Base-by-base conservation (phyloP, 2,888 invertebrate genomes). In the Morpho helenor region DNA sequence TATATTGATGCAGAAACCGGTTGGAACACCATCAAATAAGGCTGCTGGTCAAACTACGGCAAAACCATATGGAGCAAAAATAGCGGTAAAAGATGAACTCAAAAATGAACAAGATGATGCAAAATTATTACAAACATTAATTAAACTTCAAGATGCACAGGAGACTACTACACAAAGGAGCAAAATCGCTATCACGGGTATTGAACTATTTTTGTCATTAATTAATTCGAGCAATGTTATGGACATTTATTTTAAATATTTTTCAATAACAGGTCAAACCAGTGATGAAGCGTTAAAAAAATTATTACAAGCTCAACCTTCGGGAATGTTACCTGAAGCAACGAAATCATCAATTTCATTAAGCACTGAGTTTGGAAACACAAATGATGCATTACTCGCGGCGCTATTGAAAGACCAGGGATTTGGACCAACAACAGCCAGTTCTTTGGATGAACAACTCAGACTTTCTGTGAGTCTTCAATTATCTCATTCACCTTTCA, bases 361-460 rank as follows among this genome's bases (percentile, higher is more conserved):
- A 60, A 91, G 91, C 71, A 91, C 91, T 7, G 91, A 91, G 69
- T 93, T 90, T 59, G 94, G 93, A 9, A 92, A 93, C 69, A 92
- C 92, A 60, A 93, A 94, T 69, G 95, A 95, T 62, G 95, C 95
- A 1, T 82, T 95, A 62, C 85, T 95, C 39, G 94, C 95, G 0
- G 93, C 94, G 3, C 80, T 95, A 56, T 82, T 95, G 52, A 94
- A 94, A 80, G 93, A 94, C 69, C 93, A 94, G 73, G 95, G 95
- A 46, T 94, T 95, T 68, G 94, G 93, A 59, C 95, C 95, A 4
- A 91, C 93, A n/a, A 94, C 94, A 62, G 94, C 94, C 68, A 92
- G 92, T 81, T 87, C 91, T 57, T 80, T 93, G 72, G 91, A 92
- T 69, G 91, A 92, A 69, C 92, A 93, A 81, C 80, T 92, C 57